These are phyloP conservation scores for Selene dorsalis DNA, from an alignment of 2,797 vertebrate genomes.

Conservation along the genomic window DNA sequence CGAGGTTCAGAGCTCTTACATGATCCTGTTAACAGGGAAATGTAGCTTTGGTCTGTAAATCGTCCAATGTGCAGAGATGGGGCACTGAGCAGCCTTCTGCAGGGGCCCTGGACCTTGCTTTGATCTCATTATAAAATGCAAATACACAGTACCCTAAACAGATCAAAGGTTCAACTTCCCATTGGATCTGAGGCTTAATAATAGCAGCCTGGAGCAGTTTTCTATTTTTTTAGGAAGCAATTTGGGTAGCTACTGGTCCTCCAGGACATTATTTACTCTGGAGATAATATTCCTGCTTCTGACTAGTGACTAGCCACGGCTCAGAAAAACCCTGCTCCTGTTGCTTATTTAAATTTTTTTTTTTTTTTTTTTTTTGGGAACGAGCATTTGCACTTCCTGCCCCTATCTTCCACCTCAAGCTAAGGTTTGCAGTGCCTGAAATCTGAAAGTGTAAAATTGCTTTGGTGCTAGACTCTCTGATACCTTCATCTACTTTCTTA, in stretches of 20 bases:
- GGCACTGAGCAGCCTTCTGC: constrained; percentile 74
- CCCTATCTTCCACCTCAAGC: constrained; percentile 79
- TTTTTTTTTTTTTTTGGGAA: constrained; percentile 59
- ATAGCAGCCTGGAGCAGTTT: constrained; percentile 81
- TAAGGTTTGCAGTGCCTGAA: constrained; percentile 72
- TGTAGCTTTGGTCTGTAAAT: constrained; percentile 71
- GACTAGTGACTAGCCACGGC: constrained; percentile 78
- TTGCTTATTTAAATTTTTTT: constrained; percentile 83
- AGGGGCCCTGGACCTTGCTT: constrained; percentile 80
- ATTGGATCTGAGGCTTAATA: constrained; percentile 84
- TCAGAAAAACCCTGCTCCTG: constrained; percentile 79
- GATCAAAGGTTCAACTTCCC: constrained; percentile 88
- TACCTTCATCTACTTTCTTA: constrained; percentile 74
- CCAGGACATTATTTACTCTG: constrained; percentile 86
- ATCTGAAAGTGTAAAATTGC: constrained; percentile 83
- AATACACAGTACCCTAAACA: constrained; percentile 85
- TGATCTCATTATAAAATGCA: constrained; percentile 89
- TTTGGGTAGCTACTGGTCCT: constrained; percentile 80
- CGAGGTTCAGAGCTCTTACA: constrained; percentile 52
- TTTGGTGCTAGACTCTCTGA: constrained; percentile 63
- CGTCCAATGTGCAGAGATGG: constrained; percentile 62
- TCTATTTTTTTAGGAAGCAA: constrained; percentile 82
- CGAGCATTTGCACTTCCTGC: constrained; percentile 62
- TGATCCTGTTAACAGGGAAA: constrained; percentile 72
- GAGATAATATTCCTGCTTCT: constrained; percentile 85